phyloP scores from a whole-genome alignment of 2,113 vertebrate genomes.

The Lutjanus erythropterus region DNA sequence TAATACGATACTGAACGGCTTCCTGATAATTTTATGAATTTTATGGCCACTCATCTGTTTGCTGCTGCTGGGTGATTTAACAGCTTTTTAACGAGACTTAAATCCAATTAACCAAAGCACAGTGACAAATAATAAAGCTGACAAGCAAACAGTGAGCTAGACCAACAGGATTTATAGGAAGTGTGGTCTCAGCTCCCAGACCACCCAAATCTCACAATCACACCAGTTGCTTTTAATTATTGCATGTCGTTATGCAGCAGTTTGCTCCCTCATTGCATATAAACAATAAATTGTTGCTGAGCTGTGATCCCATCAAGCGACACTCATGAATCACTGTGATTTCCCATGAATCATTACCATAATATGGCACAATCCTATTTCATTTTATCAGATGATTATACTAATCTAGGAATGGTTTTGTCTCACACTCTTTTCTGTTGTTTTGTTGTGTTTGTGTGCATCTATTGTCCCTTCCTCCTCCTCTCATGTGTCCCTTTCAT shows the following conservation, averaged over 20 bases:
- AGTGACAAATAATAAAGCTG: constrained; percentile 20
- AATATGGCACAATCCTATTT: constrained; percentile 14
- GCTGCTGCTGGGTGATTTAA: neutral
- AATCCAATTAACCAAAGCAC: constrained; percentile 35
- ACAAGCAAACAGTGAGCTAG: constrained; percentile 11
- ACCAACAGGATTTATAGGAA: constrained; percentile 23
- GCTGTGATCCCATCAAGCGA: constrained; percentile 23
- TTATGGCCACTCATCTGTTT: neutral
- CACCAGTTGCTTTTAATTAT: constrained; percentile 14
- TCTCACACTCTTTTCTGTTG: constrained; percentile 15
- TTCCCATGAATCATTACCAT: constrained; percentile 16
- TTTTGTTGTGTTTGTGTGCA: constrained; percentile 38
- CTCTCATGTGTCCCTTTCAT: constrained; percentile 6
- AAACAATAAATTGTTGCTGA: constrained; percentile 3
- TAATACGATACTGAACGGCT: neutral
- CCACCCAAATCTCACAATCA: neutral
- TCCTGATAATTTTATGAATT: neutral
- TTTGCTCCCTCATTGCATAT: constrained; percentile 1
- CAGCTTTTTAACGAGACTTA: constrained; percentile 11
- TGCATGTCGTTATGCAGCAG: neutral
- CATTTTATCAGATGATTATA: constrained; percentile 40
- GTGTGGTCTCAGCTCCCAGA: neutral
- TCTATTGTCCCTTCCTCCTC: neutral
- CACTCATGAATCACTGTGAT: constrained; percentile 13
- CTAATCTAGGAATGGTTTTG: constrained; percentile 41